Evolutionary conservation across 2,797 vertebrate species (phyloP).

Genomic region (Oreortyx pictus): DNA sequence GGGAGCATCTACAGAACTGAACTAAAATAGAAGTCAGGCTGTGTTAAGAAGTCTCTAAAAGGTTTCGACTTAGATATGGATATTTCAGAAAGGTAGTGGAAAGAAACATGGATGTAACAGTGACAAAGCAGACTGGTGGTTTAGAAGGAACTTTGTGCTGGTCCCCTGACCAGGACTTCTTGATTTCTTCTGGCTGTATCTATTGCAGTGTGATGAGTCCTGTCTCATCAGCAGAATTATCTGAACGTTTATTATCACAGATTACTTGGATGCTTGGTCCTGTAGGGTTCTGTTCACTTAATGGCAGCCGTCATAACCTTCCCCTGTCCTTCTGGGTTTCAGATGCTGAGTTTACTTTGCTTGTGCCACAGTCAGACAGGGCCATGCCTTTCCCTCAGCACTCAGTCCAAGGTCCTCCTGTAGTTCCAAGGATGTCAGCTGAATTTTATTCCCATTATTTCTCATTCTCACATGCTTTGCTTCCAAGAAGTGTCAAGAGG

Average conservation of each 20-base stretch:
- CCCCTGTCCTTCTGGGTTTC: not conserved
- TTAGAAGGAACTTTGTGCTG: not conserved
- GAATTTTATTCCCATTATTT: not conserved
- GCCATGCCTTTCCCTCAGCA: accelerated
- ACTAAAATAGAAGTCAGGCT: not conserved
- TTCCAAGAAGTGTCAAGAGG: slow-evolving; percentile 8
- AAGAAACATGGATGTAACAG: not conserved
- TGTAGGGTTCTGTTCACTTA: not conserved
- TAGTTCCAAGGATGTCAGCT: not conserved
- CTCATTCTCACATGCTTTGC: slow-evolving; percentile 32
- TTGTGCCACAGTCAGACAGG: not conserved
- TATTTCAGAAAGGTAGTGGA: not conserved
- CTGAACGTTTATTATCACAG: not conserved
- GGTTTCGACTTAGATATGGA: not conserved
- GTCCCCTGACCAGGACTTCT: not conserved
- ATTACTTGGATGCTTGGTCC: not conserved
- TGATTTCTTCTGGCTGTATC: not conserved
- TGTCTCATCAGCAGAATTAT: not conserved
- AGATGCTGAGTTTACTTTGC: not conserved
- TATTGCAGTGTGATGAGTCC: not conserved
- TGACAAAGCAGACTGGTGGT: not conserved
- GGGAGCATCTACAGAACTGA: not conserved
- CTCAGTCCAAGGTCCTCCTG: not conserved
- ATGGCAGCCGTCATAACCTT: not conserved
- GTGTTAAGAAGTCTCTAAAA: not conserved